Evolutionary conservation across 2,113 vertebrate genomes (phyloP).

Genomic region (Turnix velox): DNA sequence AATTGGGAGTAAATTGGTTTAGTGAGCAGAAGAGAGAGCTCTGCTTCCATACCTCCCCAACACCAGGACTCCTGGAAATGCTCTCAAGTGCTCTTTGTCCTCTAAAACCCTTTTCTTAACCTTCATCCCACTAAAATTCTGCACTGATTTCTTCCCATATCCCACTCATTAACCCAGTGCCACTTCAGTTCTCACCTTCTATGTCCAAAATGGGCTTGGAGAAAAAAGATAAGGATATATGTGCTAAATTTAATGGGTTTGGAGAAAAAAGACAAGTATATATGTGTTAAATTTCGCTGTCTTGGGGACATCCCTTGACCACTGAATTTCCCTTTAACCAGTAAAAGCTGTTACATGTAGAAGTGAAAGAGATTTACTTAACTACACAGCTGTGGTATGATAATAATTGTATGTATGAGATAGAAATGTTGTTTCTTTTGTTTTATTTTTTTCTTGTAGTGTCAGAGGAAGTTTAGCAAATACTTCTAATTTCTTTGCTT

Average conservation of each 20-base stretch:
- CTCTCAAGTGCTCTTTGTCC: neutral
- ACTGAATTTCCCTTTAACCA: neutral
- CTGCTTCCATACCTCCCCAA: neutral
- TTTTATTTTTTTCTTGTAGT: neutral
- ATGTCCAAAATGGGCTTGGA: neutral
- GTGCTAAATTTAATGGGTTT: neutral
- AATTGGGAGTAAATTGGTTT: neutral
- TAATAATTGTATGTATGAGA: neutral
- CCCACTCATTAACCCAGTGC: neutral
- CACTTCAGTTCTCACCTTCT: neutral
- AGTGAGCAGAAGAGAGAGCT: neutral
- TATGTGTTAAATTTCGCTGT: neutral
- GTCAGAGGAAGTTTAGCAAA: neutral
- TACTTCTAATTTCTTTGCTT: neutral
- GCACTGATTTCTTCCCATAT: neutral
- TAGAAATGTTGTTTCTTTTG: too few species aligned
- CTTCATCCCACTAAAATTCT: neutral
- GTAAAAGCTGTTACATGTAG: neutral
- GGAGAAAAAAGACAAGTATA: neutral
- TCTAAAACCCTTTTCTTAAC: neutral
- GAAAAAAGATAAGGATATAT: neutral
- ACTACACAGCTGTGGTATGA: neutral
- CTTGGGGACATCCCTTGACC: neutral
- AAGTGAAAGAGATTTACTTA: neutral
- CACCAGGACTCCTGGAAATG: neutral